Evolutionary conservation across 2,113 vertebrate genomes (phyloP), one percentile per base, ranked within the genome.

Genomic region (Dolichallabes microphthalmus): DNA sequence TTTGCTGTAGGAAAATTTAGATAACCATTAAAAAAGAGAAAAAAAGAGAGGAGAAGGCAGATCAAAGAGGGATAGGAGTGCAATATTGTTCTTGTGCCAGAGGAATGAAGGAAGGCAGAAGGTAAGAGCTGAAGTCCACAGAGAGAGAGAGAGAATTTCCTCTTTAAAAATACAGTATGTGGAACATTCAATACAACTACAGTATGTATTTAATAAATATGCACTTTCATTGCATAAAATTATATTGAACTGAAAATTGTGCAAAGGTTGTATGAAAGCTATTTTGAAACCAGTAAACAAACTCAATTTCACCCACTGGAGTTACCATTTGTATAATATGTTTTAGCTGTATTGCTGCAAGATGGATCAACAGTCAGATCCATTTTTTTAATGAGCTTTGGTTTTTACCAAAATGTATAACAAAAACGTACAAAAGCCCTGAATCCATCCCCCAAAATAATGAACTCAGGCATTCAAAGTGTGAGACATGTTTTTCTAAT

Each of bases 31-130:
- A 76, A 83, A 50, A 15, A 82, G 22, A 0, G 2, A 19, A 32
- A 30, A 57, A 86, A 61, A 39, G 20, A 82, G 73, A 61, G 52
- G n/a, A 82, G 73, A 79, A 25, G 69, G 55, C 57, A 84, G 88
- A 88, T 89, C 82, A 87, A 89, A 87, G 86, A 86, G 84, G 30
- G 53, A 57, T 52, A 55, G 55, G 55, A 89, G 50, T 64, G 81
- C 45, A 52, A 55, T 86, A 73, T 82, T 83, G 79, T 77, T 80
- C 69, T 78, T 86, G 82, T 86, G 73, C 80, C 84, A 60, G 60
- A 75, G 78, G 55, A 87, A 69, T 61, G 66, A 63, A 87, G 25
- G 58, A 86, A 84, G 80, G 53, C 83, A 77, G 71, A 71, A 71
- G 13, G 53, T 76, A 55, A 73, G 35, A 80, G 83, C 68, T 66